These are phyloP conservation scores for Uloborus plumipes DNA, from an alignment of 2,888 invertebrate genomes.

Conservation along the genomic window DNA sequence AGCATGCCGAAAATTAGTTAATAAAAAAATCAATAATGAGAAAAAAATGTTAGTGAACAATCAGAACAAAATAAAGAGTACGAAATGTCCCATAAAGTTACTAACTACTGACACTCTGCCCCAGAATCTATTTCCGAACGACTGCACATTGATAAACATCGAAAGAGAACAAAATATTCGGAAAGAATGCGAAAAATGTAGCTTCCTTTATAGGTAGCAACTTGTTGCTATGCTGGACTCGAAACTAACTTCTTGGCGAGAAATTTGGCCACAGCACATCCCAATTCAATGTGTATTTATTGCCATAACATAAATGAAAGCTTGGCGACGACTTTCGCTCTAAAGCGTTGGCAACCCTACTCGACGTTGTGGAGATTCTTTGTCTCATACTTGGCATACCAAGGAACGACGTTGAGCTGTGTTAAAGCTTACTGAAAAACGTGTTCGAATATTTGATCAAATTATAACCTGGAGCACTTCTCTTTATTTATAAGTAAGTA, in stretches of 20 bases:
- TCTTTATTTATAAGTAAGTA: constrained; percentile 57
- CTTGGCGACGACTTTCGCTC: constrained; percentile 33
- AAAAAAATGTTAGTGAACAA: too few species aligned
- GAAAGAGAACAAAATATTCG: constrained; percentile 41
- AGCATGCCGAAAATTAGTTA: too few species aligned
- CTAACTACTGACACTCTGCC: too few species aligned
- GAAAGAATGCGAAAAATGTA: constrained; percentile 60
- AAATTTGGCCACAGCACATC: constrained; percentile 16
- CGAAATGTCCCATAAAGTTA: too few species aligned
- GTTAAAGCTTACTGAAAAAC: constrained; percentile 52
- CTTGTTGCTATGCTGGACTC: constrained; percentile 58
- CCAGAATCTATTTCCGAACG: too few species aligned
- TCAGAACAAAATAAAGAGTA: too few species aligned
- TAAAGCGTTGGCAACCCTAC: constrained; percentile 68
- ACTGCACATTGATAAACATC: too few species aligned
- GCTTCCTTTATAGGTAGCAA: constrained; percentile 45
- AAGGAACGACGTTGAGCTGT: constrained; percentile 73
- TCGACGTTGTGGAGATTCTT: constrained; percentile 95
- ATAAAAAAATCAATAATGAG: too few species aligned
- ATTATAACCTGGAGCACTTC: constrained; percentile 33
- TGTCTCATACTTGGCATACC: constrained; percentile 98
- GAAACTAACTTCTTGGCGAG: constrained; percentile 41
- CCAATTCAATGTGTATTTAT: too few species aligned
- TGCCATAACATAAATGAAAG: constrained; percentile 14
- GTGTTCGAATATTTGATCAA: constrained; percentile 46